Evolutionary conservation across 1,140 invertebrate genomes (phyloP).

Genomic region (Drosophila lacteicornis): DNA sequence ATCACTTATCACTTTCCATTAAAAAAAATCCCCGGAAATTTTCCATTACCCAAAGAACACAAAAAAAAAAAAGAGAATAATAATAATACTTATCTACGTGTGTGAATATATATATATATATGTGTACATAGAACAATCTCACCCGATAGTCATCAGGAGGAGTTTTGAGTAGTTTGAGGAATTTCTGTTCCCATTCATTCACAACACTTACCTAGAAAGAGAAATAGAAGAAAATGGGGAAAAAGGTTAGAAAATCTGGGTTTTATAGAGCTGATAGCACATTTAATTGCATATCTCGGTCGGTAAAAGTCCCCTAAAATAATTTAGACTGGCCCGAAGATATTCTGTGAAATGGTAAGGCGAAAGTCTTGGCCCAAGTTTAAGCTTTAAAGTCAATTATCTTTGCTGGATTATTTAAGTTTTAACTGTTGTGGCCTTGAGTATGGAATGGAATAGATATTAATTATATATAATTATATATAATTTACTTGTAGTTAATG

Average conservation of each 20-base stretch:
- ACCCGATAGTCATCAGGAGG: slow-evolving; percentile 43
- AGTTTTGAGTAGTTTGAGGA: slow-evolving; percentile 10
- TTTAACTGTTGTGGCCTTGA: neutral
- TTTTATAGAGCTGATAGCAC: neutral
- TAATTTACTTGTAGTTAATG: neutral
- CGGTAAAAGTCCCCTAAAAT: neutral
- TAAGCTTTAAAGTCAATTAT: neutral
- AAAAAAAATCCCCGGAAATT: slow-evolving; percentile 28
- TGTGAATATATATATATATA: neutral
- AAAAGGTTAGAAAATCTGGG: slow-evolving; percentile 10
- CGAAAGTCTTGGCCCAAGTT: neutral
- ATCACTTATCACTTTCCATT: slow-evolving; percentile 24
- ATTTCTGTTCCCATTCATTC: slow-evolving; percentile 10
- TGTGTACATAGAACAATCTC: slow-evolving; percentile 55
- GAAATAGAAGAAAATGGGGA: slow-evolving; percentile 12
- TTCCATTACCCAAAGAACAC: slow-evolving; percentile 9
- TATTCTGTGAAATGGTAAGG: neutral
- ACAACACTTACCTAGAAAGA: slow-evolving; percentile 73
- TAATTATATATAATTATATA: slow-evolving; percentile 7
- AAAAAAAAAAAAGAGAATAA: neutral
- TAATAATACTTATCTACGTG: slow-evolving; percentile 22
- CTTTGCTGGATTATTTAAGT: neutral
- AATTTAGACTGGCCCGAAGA: neutral
- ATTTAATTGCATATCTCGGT: neutral
- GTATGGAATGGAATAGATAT: neutral